Evolutionary conservation across 2,888 invertebrate genomes (phyloP).

Genomic region (Drosophila anceps): DNA sequence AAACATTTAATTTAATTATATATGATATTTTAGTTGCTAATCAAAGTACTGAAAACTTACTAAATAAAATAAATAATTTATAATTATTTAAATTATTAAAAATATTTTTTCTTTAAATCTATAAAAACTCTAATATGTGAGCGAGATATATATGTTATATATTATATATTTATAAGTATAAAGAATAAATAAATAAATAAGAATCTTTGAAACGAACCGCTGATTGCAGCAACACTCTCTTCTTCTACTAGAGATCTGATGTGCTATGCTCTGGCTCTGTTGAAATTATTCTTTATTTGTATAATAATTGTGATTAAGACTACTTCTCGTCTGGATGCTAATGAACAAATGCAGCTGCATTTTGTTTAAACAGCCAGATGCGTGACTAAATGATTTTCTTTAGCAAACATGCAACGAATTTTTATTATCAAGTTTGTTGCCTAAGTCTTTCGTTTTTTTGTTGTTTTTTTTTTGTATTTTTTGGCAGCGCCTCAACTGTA

Average conservation of each 20-base stretch:
- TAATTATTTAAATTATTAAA: too few species aligned
- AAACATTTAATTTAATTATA: neutral
- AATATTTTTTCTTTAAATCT: too few species aligned
- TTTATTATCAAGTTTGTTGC: slow-evolving; percentile 67
- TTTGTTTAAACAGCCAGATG: slow-evolving; percentile 18
- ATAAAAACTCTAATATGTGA: too few species aligned
- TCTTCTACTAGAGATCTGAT: neutral
- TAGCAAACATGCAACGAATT: slow-evolving; percentile 26
- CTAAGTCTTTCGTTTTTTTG: slow-evolving; percentile 69
- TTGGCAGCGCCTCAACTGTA: neutral
- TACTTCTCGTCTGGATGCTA: slow-evolving; percentile 60
- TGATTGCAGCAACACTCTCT: neutral
- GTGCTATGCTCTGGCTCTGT: neutral
- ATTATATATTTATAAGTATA: too few species aligned
- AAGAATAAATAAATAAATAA: too few species aligned
- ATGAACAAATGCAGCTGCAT: slow-evolving; percentile 57
- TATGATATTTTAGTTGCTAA: neutral
- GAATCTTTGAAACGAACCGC: neutral
- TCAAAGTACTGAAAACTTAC: neutral
- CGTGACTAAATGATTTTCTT: slow-evolving; percentile 51
- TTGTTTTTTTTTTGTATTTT: too few species aligned
- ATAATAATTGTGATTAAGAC: slow-evolving; percentile 32
- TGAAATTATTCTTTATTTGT: slow-evolving; percentile 2
- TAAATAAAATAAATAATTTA: too few species aligned
- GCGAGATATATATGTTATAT: too few species aligned